Conservation (phyloP, 2,797 vertebrate genomes). For the Hypotaenidia philippensis region DNA sequence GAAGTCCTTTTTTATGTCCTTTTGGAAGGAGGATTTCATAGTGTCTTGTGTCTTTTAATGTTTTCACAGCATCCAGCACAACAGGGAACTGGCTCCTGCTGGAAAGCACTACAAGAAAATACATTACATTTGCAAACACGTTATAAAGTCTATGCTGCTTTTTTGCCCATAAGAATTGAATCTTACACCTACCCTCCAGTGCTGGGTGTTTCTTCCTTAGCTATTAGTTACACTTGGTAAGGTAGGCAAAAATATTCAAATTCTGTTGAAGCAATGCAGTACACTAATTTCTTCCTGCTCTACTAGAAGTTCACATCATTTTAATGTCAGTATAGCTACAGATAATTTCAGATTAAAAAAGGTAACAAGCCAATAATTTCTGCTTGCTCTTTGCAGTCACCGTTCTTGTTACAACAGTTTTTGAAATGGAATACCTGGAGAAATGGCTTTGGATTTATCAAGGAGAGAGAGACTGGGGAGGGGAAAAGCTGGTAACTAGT, state of each 20-base stretch:
- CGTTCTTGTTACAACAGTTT: neutral
- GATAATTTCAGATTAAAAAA: neutral
- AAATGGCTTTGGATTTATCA: constrained; percentile 16
- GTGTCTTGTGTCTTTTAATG: neutral
- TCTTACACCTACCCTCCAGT: neutral
- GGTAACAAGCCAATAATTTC: neutral
- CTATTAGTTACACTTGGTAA: neutral
- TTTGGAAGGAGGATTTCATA: neutral
- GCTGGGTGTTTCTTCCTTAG: neutral
- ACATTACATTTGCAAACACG: neutral
- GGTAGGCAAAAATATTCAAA: constrained; percentile 32
- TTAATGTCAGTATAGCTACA: neutral
- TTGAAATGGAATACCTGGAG: constrained; percentile 17
- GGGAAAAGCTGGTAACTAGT: neutral
- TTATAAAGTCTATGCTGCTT: neutral
- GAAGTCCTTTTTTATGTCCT: neutral
- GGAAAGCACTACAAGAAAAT: neutral
- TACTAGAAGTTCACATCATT: neutral
- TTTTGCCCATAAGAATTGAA: neutral
- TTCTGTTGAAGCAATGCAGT: neutral
- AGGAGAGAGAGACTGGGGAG: neutral
- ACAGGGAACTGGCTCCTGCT: neutral
- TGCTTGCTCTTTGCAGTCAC: neutral
- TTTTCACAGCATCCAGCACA: neutral
- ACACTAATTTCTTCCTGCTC: neutral